Percentiles rank a stretch among this genome's conserved stretches.
Evolutionary conservation across 2,797 vertebrate genomes (phyloP).

Genomic region (Chelonia mydas): DNA sequence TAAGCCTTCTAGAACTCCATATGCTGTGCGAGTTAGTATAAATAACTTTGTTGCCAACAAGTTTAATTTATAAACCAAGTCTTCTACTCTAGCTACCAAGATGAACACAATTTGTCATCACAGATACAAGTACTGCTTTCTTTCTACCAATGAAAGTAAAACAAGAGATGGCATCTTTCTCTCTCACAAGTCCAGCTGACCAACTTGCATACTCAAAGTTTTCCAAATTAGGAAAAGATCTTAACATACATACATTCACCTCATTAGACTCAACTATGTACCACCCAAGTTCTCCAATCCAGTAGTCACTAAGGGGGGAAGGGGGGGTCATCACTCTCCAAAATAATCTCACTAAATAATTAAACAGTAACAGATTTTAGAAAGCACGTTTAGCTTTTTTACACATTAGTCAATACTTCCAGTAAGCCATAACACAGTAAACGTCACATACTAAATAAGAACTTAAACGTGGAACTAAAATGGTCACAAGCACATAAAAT

Average conservation of each 20-base stretch:
- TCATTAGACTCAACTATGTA: not conserved
- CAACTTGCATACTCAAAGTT: slow-evolving; percentile 33
- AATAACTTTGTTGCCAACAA: slow-evolving; percentile 36
- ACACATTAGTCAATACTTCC: too few relatives aligned
- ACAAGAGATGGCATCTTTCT: slow-evolving; percentile 67
- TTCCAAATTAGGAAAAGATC: slow-evolving; percentile 69
- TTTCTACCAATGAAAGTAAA: slow-evolving; percentile 65
- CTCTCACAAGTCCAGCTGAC: slow-evolving; percentile 35
- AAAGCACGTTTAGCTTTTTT: too few relatives aligned
- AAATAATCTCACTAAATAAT: not conserved
- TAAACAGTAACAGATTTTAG: not conserved
- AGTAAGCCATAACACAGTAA: too few relatives aligned
- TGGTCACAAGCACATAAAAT: not conserved
- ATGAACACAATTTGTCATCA: slow-evolving; percentile 62
- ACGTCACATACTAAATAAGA: not conserved
- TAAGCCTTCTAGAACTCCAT: slow-evolving; percentile 25
- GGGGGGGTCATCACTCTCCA: too few relatives aligned
- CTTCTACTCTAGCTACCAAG: slow-evolving; percentile 58
- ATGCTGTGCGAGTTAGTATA: slow-evolving; percentile 51
- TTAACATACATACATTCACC: slow-evolving; percentile 13
- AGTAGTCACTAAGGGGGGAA: not conserved
- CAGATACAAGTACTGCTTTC: slow-evolving; percentile 72
- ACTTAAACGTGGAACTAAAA: not conserved
- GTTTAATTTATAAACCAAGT: slow-evolving; percentile 74
- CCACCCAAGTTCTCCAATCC: not conserved